phyloP scores from a whole-genome alignment of 2,888 invertebrate species.

The Ochropacha duplaris region DNA sequence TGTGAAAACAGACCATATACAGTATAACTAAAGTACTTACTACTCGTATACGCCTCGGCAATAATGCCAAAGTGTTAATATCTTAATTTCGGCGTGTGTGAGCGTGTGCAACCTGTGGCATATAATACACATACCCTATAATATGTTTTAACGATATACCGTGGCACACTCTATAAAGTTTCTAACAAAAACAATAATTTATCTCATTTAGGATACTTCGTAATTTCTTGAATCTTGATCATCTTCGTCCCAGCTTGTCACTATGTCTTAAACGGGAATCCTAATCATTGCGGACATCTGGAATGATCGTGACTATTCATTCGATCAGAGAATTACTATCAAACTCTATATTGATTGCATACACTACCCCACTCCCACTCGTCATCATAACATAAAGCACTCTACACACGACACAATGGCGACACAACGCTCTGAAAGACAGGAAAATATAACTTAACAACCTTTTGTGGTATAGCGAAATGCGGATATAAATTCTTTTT shows the following conservation, averaged over 20 bases:
- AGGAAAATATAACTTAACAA: too few species aligned
- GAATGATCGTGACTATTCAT: constrained; percentile 23
- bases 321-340: constrained; percentile 21
- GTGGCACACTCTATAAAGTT: too few species aligned
- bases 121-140: too few species aligned
- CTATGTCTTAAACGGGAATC: constrained; percentile 15
- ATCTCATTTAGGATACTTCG: not conserved
- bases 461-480: too few species aligned
- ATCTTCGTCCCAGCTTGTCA: constrained; percentile 11
- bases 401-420: not conserved
- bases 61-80: too few species aligned
- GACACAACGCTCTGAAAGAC: not conserved
- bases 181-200: not conserved
- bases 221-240: not conserved
- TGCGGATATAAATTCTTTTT: too few species aligned
- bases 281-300: constrained; percentile 14
- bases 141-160: too few species aligned
- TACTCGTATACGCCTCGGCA: too few species aligned
- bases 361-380: constrained; percentile 4
- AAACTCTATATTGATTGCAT: constrained; percentile 11
- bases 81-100: too few species aligned
- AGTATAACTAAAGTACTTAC: too few species aligned
- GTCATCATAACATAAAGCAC: not conserved
- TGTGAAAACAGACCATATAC: not conserved
- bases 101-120: too few species aligned